These are phyloP conservation scores for Endotricha flammealis DNA, from an alignment of 2,888 invertebrate genomes.

Conservation along the genomic window DNA sequence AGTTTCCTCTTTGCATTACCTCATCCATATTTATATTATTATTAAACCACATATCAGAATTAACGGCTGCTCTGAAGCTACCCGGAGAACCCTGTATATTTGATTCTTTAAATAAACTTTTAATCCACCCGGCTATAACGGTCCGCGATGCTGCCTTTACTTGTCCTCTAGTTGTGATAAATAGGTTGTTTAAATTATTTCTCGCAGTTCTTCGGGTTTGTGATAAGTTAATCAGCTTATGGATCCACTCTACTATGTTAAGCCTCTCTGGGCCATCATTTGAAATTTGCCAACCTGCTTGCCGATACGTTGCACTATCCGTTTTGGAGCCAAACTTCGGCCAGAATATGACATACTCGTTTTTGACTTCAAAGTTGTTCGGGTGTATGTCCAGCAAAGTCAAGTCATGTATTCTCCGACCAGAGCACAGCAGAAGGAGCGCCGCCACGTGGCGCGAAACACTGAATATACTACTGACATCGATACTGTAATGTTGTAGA, in stretches of 20 bases:
- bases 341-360: too few species aligned
- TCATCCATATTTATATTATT: background rate
- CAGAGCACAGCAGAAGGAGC: too few species aligned
- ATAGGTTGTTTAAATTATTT: conserved; percentile 10
- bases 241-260: conserved; percentile 16
- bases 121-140: conserved; percentile 21
- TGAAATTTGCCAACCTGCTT: conserved; percentile 20
- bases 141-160: conserved; percentile 18
- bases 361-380: too few species aligned
- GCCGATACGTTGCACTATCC: conserved; percentile 13
- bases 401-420: too few species aligned
- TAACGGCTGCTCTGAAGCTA: conserved; percentile 6
- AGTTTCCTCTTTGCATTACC: conserved; percentile 2
- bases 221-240: conserved; percentile 8
- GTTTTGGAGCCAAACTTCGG: conserved; percentile 22
- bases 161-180: conserved; percentile 19
- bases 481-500: too few species aligned
- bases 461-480: too few species aligned
- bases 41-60: background rate
- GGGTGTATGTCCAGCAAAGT: too few species aligned
- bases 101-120: conserved; percentile 14
- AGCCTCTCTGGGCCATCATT: conserved; percentile 7
- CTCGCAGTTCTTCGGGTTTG: conserved; percentile 6
- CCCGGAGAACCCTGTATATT: conserved; percentile 2
- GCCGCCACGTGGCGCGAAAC: too few species aligned